phyloP scores from a whole-genome alignment of 2,888 invertebrate genomes.

The Cryptocephalus moraei region DNA sequence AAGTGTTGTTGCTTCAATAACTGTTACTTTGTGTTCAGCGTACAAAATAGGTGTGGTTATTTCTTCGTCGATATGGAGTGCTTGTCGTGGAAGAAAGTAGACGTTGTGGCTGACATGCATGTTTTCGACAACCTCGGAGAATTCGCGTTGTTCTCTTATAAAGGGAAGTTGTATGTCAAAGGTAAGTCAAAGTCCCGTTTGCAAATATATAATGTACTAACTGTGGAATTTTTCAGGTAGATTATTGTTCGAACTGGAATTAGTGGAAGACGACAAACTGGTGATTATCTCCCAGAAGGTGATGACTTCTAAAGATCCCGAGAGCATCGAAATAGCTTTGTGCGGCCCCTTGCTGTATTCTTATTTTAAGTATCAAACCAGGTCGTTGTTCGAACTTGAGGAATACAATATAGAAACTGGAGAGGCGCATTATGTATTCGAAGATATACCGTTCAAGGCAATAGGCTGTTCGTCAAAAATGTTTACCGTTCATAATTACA shows the following conservation, averaged over 20 bases:
- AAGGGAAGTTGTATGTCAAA: constrained; percentile 25
- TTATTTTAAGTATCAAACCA: constrained; percentile 15
- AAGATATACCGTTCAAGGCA: background rate
- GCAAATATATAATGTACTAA: background rate
- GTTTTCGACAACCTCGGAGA: constrained; percentile 13
- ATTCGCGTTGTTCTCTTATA: constrained; percentile 24
- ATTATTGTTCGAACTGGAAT: constrained; percentile 18
- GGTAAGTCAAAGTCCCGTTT: constrained; percentile 15
- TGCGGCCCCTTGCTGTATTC: constrained; percentile 22
- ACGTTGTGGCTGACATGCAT: constrained; percentile 13
- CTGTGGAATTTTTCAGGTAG: constrained; percentile 17
- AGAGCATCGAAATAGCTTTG: constrained; percentile 19
- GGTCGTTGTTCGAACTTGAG: background rate
- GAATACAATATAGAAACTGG: constrained; percentile 8
- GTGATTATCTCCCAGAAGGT: constrained; percentile 9
- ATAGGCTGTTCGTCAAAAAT: constrained; percentile 3
- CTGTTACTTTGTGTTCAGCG: constrained; percentile 25
- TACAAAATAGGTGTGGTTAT: constrained; percentile 23
- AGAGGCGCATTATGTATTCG: constrained; percentile 5
- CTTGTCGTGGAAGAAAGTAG: constrained; percentile 16
- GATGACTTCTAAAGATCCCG: constrained; percentile 11
- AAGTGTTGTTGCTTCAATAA: constrained; percentile 28
- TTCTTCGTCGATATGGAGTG: constrained; percentile 16
- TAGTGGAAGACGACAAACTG: constrained; percentile 10
- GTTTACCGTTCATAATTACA: constrained; percentile 7